These are phyloP conservation scores for Sinotaia quadrata DNA, from an alignment of 2,888 invertebrate species.

Conservation along the genomic window DNA sequence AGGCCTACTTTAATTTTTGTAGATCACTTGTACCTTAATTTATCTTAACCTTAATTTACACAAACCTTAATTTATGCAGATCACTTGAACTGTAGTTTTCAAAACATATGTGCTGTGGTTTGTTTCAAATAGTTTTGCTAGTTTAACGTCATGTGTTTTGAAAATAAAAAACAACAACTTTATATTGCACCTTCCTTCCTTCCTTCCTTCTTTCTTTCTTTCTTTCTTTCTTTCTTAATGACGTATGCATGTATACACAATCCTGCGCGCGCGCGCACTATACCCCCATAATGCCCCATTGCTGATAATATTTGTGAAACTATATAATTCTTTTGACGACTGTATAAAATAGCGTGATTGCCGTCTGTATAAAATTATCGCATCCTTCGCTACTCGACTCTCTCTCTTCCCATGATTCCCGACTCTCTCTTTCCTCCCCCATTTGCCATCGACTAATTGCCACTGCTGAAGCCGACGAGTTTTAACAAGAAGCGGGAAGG, in stretches of 20 bases:
- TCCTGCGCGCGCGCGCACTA: background rate
- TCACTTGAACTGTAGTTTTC: too few relatives aligned
- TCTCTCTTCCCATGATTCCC: conserved; percentile 6
- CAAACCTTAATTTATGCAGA: too few relatives aligned
- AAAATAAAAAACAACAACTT: too few relatives aligned
- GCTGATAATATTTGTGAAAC: background rate
- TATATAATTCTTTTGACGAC: background rate
- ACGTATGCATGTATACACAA: background rate
- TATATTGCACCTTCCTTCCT: background rate
- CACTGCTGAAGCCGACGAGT: conserved; percentile 24
- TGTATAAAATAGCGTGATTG: background rate
- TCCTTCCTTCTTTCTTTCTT: background rate
- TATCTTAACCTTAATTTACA: too few relatives aligned
- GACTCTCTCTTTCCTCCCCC: conserved; percentile 3
- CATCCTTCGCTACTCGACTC: conserved; percentile 4
- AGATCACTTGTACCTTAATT: too few relatives aligned
- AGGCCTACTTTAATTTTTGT: too few relatives aligned
- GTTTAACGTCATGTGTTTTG: too few relatives aligned
- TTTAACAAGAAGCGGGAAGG: conserved; percentile 33
- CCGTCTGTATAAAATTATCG: background rate
- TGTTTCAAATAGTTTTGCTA: too few relatives aligned
- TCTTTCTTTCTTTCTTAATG: background rate
- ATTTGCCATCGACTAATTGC: conserved; percentile 30
- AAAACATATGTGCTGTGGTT: too few relatives aligned
- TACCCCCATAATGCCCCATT: background rate